Conservation (phyloP, 2,888 invertebrate genomes). For the Plebejus argus region DNA sequence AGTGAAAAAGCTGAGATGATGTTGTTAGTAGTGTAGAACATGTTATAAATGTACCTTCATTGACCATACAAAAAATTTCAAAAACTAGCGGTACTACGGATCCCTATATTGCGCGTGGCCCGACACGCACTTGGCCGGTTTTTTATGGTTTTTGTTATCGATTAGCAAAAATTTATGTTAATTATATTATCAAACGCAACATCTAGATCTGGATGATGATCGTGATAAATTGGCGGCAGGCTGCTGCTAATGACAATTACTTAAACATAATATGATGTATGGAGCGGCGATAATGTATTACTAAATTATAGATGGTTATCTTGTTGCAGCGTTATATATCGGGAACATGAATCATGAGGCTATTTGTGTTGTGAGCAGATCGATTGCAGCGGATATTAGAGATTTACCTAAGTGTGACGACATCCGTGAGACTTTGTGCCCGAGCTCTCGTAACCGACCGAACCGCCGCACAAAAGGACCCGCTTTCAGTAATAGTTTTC, state of each 20-base stretch:
- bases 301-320: slow-evolving; percentile 27
- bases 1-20: too few relatives aligned
- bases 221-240: neutral
- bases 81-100: too few relatives aligned
- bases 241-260: slow-evolving; percentile 4
- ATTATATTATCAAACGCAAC: neutral
- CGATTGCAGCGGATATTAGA: slow-evolving; percentile 70
- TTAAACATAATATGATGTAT: slow-evolving; percentile 16
- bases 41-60: too few relatives aligned
- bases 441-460: slow-evolving; percentile 58
- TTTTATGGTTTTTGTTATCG: neutral
- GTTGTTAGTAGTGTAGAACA: too few relatives aligned
- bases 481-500: slow-evolving; percentile 63
- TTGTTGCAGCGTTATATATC: slow-evolving; percentile 3
- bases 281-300: neutral
- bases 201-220: neutral
- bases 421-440: slow-evolving; percentile 67
- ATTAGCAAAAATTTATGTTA: neutral
- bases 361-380: slow-evolving; percentile 49
- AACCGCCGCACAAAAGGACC: slow-evolving; percentile 58
- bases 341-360: slow-evolving; percentile 7
- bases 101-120: too few relatives aligned
- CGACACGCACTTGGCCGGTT: too few relatives aligned
- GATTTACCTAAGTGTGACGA: slow-evolving; percentile 73
- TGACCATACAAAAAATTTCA: too few relatives aligned